phyloP scores from a whole-genome alignment of 2,888 invertebrate species.

The Oscheius myriophilus region DNA sequence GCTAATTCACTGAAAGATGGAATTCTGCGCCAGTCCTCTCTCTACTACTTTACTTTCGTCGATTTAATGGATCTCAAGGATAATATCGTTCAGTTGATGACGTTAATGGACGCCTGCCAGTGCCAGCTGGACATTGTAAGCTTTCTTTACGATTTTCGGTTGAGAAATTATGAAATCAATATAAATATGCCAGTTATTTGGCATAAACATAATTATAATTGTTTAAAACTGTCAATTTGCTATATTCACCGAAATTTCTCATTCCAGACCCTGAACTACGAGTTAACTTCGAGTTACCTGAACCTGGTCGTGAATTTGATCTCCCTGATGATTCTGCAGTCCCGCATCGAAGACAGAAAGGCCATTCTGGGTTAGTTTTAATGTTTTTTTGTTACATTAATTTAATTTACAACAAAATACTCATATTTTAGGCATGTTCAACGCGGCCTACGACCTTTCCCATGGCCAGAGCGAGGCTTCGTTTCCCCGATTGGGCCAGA shows the following conservation, averaged over 20 bases:
- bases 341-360: slow-evolving; percentile 95
- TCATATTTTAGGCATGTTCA: slow-evolving; percentile 83
- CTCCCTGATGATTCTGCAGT: slow-evolving; percentile 94
- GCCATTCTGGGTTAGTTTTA: slow-evolving; percentile 77
- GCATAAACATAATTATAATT: not conserved
- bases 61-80: slow-evolving; percentile 94
- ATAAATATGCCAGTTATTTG: slow-evolving; percentile 4
- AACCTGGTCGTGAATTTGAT: slow-evolving; percentile 93
- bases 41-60: slow-evolving; percentile 98
- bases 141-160: slow-evolving; percentile 60
- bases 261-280: slow-evolving; percentile 85
- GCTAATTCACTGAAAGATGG: slow-evolving; percentile 88
- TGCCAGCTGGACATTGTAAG: slow-evolving; percentile 87
- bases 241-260: no score
- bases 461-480: slow-evolving; percentile 79
- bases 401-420: not conserved
- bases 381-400: not conserved
- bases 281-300: slow-evolving; percentile 91
- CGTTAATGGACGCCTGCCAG: slow-evolving; percentile 95
- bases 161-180: slow-evolving; percentile 1
- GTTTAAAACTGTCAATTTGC: no score
- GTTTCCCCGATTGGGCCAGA: slow-evolving; percentile 93
- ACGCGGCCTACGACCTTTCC: slow-evolving; percentile 95
- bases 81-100: slow-evolving; percentile 76
- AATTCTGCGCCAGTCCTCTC: slow-evolving; percentile 91